These are phyloP conservation scores for Gambusia yucatana DNA, from an alignment of 2,797 vertebrate species.

Conservation along the genomic window DNA sequence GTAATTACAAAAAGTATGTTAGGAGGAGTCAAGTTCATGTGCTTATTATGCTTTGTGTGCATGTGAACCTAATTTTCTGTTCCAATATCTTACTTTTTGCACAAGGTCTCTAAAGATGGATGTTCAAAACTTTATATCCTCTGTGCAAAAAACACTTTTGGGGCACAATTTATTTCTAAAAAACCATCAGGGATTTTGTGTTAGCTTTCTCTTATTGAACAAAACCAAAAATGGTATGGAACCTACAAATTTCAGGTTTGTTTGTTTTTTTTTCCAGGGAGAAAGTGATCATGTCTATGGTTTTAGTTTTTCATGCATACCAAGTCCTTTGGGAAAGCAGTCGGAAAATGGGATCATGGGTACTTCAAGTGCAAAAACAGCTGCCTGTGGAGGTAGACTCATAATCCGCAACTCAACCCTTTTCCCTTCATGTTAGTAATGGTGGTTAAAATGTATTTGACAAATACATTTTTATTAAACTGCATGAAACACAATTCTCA, in stretches of 20 bases:
- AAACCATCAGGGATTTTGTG: neutral
- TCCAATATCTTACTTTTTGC: neutral
- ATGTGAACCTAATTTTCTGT: neutral
- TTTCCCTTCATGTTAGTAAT: neutral
- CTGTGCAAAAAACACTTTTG: neutral
- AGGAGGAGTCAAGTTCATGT: neutral
- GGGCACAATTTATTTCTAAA: neutral
- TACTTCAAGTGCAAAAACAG: neutral
- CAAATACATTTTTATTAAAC: neutral
- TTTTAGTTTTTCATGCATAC: neutral
- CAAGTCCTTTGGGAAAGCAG: neutral
- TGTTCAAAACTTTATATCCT: neutral
- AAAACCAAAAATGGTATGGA: neutral
- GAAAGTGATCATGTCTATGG: neutral
- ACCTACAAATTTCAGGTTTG: neutral
- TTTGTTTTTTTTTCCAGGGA: neutral
- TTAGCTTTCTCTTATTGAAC: neutral
- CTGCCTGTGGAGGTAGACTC: neutral
- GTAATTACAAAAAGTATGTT: neutral
- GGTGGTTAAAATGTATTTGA: neutral
- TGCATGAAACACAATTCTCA: neutral
- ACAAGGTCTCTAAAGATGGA: neutral
- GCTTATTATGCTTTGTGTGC: neutral
- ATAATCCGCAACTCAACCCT: neutral
- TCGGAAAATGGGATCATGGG: neutral